phyloP scores from a whole-genome alignment of 2,113 vertebrate species.

The Trogon surrucura region DNA sequence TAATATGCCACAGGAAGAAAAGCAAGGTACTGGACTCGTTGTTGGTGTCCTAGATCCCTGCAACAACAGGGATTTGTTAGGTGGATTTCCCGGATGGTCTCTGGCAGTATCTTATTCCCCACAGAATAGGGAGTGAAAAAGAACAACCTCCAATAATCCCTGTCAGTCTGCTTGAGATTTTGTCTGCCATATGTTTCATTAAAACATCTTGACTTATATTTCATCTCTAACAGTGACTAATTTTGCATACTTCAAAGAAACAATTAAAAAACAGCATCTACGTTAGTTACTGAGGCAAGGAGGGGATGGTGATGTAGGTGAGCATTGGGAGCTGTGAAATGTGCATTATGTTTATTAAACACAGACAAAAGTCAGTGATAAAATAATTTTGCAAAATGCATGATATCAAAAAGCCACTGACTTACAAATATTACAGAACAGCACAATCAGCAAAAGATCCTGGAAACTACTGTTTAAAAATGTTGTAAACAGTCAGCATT shows the following conservation, averaged over 20 bases:
- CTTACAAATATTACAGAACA: background rate
- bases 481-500: background rate
- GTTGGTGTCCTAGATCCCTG: background rate
- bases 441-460: background rate
- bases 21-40: background rate
- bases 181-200: constrained; percentile 36
- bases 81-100: constrained; percentile 54
- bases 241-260: constrained; percentile 8
- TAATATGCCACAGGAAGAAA: background rate
- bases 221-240: background rate
- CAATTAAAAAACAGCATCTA: background rate
- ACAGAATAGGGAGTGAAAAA: background rate
- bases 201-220: constrained; percentile 35
- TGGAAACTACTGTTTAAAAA: background rate
- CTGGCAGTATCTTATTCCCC: background rate
- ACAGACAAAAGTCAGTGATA: background rate
- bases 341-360: background rate
- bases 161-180: constrained; percentile 21
- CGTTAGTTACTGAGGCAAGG: background rate
- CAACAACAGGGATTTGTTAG: constrained; percentile 26
- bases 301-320: background rate
- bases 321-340: background rate
- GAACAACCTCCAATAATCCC: constrained; percentile 43
- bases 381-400: background rate
- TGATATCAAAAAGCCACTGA: background rate